Evolutionary conservation across 2,797 vertebrate species (phyloP), one percentile per base, ranked within the genome.

Genomic region (Muraenolepis orangiensis): DNA sequence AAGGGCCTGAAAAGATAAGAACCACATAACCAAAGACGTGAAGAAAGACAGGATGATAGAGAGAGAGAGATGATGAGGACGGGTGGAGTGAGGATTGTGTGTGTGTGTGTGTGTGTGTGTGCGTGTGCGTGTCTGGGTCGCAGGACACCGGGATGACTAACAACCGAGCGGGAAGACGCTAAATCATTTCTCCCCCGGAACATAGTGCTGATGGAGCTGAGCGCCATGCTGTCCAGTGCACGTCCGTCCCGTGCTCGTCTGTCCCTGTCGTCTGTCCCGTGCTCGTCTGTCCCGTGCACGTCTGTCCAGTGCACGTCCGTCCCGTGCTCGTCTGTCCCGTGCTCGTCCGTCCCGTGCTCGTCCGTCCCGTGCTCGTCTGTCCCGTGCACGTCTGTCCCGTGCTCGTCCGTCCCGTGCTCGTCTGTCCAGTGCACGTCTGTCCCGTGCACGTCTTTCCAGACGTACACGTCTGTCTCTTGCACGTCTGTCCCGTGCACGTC

Each of bases 371-470:
- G n/a, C n/a, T n/a, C n/a, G n/a, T n/a, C n/a, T n/a, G n/a, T n/a
- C n/a, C n/a, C n/a, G 67, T 84, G 69, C 80, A 74, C 69, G 83
- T 88, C 84, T 82, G n/a, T 82, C 76, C 82, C 79, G 80, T 81
- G 78, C 46, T 16, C 42, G 32, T 34, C 32, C 32, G 71, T 82
- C n/a, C n/a, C n/a, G n/a, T n/a, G n/a, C n/a, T n/a, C n/a, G n/a
- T n/a, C n/a, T n/a, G n/a, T n/a, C n/a, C n/a, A n/a, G 67, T 84
- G 69, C 80, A 74, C 69, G 83, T 88, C 84, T 82, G n/a, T 82
- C 76, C 82, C 79, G 80, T 81, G 78, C 46, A 46, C 42, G 32
- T 34, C 32, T 36, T n/a, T n/a, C n/a, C n/a, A n/a, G n/a, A n/a
- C n/a, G n/a, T n/a, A n/a, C n/a, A n/a, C n/a, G 71, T 82, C n/a